Percentiles rank a stretch among this genome's conserved stretches.
Evolutionary conservation across 2,888 invertebrate species (phyloP).

Genomic region (Loripinus fragilis): DNA sequence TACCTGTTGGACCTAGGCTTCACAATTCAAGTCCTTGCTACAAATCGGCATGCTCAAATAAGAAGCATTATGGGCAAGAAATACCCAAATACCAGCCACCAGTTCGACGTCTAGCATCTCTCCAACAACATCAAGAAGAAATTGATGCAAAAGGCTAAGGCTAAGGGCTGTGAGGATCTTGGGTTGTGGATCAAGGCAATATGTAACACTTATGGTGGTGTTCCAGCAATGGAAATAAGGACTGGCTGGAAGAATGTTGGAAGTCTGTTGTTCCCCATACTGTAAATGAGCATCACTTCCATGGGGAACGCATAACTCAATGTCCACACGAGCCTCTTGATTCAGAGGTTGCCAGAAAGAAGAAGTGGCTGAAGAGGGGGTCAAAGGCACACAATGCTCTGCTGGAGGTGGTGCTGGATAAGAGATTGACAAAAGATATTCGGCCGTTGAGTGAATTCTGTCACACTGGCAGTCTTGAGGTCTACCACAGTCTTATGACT

Average conservation of each 20-base stretch:
- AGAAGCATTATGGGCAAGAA: slow-evolving; percentile 27
- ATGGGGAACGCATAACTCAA: not conserved
- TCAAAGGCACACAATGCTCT: slow-evolving; percentile 41
- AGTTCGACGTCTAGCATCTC: slow-evolving; percentile 50
- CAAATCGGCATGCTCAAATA: slow-evolving; percentile 47
- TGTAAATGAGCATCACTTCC: slow-evolving; percentile 27
- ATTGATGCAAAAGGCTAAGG: slow-evolving; percentile 22
- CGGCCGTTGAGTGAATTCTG: slow-evolving; percentile 39
- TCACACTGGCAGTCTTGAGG: slow-evolving; percentile 52
- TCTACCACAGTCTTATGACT: slow-evolving; percentile 42
- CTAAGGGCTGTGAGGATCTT: slow-evolving; percentile 26
- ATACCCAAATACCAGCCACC: slow-evolving; percentile 15
- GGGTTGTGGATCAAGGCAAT: slow-evolving; percentile 29
- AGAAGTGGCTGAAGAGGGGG: slow-evolving; percentile 37
- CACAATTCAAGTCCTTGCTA: slow-evolving; percentile 29
- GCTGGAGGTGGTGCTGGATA: slow-evolving; percentile 34
- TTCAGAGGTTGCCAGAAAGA: slow-evolving; percentile 4
- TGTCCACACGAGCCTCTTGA: slow-evolving; percentile 31
- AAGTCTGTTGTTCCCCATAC: slow-evolving; percentile 29
- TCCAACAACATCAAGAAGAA: slow-evolving; percentile 34
- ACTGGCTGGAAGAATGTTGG: slow-evolving; percentile 38
- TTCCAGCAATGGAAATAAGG: slow-evolving; percentile 28
- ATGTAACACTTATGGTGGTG: slow-evolving; percentile 41
- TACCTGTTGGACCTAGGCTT: slow-evolving; percentile 35
- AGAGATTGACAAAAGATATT: slow-evolving; percentile 44